Base-by-base conservation (phyloP, 2,797 vertebrate genomes). In the Macropodus opercularis region DNA sequence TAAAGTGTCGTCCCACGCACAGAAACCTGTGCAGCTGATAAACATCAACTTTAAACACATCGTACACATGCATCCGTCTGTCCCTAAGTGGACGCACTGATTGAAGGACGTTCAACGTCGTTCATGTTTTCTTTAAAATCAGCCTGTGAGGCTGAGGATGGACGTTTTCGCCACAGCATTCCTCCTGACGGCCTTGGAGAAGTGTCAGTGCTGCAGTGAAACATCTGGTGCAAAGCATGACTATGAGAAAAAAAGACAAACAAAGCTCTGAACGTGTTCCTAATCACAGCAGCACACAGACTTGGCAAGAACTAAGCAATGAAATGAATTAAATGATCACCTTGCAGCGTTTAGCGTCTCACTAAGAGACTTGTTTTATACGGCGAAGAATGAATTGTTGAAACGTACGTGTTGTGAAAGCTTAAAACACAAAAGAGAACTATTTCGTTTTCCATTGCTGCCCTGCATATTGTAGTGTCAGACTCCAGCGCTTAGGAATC, bases 391-490 rank as follows among this genome's bases (percentile, higher is more conserved):
- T 15, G 50, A 23, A 10, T 26, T 38, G 55, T 14, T 41, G 59
- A 69, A 54, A 54, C 21, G 26, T 18, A 1, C 6, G 34, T 23
- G 3, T 38, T 47, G 17, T n/a, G 53, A n/a, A 34, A 43, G 21
- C 23, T n/a, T 0, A 0, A 19, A 23, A 36, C 6, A 32, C 31
- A 13, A 35, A 17, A 24, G 19, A 26, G 18, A 50, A 41, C 42
- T 54, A 38, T 69, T 75, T 31, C 36, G 69, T 63, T 61, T 79
- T 63, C 36, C 50, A 36, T 42, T 18, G 21, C 23, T 24, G 47
- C 27, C 31, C 29, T 31, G 15, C 48, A 49, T 2, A 15, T 13
- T 14, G 29, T 2, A 24, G 12, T 23, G n/a, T n/a, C n/a, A 42
- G 48, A 31, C 22, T 35, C 43, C 23, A 5, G 24, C 0, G 14